These are phyloP conservation scores for Gymnogyps californianus DNA, from an alignment of 2,113 vertebrate species.

Conservation along the genomic window DNA sequence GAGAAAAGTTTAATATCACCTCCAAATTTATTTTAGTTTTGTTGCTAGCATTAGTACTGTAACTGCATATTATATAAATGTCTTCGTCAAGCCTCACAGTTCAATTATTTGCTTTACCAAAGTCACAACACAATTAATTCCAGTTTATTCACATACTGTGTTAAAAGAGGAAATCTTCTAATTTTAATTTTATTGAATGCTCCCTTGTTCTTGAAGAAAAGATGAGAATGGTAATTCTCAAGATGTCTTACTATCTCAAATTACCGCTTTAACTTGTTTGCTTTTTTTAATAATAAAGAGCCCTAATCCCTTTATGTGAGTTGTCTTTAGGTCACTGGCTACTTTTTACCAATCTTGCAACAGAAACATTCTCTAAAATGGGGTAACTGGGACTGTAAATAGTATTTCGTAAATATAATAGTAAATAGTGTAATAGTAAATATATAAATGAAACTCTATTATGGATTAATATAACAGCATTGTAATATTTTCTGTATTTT, in stretches of 20 bases:
- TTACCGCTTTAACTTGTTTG: neutral
- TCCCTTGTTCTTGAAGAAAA: neutral
- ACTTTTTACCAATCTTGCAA: neutral
- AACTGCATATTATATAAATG: neutral
- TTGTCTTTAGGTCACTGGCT: neutral
- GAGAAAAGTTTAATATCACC: neutral
- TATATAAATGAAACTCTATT: neutral
- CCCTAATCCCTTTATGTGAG: neutral
- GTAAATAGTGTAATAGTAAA: too few species aligned
- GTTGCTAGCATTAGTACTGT: neutral
- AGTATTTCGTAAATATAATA: neutral
- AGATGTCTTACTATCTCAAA: neutral
- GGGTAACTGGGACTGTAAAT: neutral
- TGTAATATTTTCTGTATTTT: neutral
- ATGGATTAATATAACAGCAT: neutral
- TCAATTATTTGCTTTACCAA: neutral
- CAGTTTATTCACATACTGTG: neutral
- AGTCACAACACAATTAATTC: neutral
- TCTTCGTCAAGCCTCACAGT: neutral
- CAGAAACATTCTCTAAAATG: neutral
- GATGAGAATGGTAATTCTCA: neutral
- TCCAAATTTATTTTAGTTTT: neutral
- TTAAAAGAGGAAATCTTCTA: neutral
- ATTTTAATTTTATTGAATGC: neutral
- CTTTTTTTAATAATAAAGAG: neutral